Conservation (phyloP, 2,113 vertebrate species). For the Arizona elegans region DNA sequence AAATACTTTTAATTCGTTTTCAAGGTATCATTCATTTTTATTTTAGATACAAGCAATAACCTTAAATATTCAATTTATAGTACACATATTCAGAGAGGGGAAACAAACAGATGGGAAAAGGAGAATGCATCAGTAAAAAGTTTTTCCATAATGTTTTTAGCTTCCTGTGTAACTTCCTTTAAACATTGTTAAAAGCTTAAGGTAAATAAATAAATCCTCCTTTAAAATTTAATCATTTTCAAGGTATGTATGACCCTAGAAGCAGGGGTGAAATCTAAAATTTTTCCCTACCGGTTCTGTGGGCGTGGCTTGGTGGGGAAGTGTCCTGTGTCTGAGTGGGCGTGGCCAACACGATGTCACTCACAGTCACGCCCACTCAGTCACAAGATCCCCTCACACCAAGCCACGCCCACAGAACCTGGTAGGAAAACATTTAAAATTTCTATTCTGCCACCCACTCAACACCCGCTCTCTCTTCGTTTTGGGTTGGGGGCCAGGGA, state of each 20-base stretch:
- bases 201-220: background rate
- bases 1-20: background rate
- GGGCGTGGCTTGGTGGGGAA: no score
- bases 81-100: background rate
- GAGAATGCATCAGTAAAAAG: background rate
- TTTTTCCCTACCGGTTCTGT: no score
- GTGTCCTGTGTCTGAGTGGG: no score
- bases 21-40: background rate
- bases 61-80: background rate
- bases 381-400: no score
- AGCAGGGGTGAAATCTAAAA: no score
- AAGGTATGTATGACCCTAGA: background rate
- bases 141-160: background rate
- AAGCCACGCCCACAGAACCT: no score
- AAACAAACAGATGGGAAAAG: background rate
- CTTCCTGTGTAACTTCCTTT: background rate
- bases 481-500: no score
- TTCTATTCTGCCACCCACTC: no score
- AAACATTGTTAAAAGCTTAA: background rate
- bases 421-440: no score
- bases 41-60: background rate
- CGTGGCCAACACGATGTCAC: no score
- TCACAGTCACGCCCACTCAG: no score
- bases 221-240: background rate
- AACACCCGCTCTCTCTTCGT: no score